Base-by-base conservation (phyloP, 2,113 vertebrate genomes). In the Dunckerocampus dactyliophorus region DNA sequence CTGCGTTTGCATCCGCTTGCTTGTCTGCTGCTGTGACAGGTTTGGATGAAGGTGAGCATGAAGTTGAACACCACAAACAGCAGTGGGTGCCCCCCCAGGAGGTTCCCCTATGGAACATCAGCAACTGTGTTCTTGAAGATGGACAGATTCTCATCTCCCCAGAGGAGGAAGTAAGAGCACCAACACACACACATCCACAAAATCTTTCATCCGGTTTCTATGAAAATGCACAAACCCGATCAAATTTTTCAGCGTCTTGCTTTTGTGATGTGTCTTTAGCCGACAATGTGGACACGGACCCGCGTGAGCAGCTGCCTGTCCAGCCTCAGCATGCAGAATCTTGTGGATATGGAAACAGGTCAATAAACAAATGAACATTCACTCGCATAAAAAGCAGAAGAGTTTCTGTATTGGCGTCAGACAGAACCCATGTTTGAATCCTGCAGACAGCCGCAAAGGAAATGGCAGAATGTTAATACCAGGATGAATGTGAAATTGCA, bases 71-170 rank as follows among this genome's bases (percentile, higher is more conserved):
- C 20, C 62, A 62, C 3, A 69, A 78, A 0, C 74, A 84, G 2
- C 86, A 82, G 0, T 84, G 88, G 85, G 82, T 70, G 1, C 90
- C 90, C 0, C 63, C 79, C 11, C 89, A 92, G 0, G 85, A 93
- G 0, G 84, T 88, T 22, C 90, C 89, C 0, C 72, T 97, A n/a
- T 98, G 95, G 96, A 93, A 96, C 59, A 92, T 98, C 1, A 89
- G 82, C 70, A 90, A 78, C 76, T 94, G 94, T 62, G 57, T 83
- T 0, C 84, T 97, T 31, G 83, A 93, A 3, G 93, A 97, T 0
- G 92, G 94, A 7, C 93, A 89, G 69, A 87, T 96, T 59, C 69
- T 94, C 1, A 86, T 94, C 22, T 84, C 89, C 10, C 83, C 85
- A 48, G 93, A 95, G 0, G 92, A 95, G 19, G 93, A 96, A 92